Conservation (phyloP, 2,113 vertebrate species). For the Manacus vitellinus region DNA sequence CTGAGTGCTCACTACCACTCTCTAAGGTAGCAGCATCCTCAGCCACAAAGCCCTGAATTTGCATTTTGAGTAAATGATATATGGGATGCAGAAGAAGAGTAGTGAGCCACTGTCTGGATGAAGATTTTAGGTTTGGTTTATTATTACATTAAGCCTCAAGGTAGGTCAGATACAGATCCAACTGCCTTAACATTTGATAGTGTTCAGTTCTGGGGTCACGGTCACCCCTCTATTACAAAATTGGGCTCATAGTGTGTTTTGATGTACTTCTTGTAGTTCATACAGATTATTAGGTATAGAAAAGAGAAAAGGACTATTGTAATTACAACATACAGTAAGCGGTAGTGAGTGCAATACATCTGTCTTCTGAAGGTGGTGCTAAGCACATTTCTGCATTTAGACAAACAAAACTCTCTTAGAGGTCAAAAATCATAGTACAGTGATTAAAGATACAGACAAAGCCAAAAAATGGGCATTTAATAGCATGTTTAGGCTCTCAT, state of each 20-base stretch:
- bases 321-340: neutral
- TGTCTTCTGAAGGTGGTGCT: neutral
- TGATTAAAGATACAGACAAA: slow-evolving; percentile 78
- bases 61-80: neutral
- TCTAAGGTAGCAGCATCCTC: neutral
- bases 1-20: neutral
- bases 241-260: neutral
- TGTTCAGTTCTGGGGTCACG: neutral
- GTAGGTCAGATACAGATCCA: neutral
- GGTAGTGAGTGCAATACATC: neutral
- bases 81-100: neutral
- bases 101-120: neutral
- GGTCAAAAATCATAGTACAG: slow-evolving; percentile 57
- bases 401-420: slow-evolving; percentile 62
- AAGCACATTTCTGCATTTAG: neutral
- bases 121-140: neutral
- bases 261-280: neutral
- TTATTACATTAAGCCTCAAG: neutral
- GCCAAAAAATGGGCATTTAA: slow-evolving; percentile 80
- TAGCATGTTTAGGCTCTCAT: slow-evolving; percentile 77
- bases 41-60: neutral
- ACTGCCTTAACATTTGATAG: neutral
- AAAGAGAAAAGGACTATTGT: neutral
- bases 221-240: neutral
- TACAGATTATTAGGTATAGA: neutral